Conservation (phyloP, 2,888 invertebrate species). For the Idaea biselata region DNA sequence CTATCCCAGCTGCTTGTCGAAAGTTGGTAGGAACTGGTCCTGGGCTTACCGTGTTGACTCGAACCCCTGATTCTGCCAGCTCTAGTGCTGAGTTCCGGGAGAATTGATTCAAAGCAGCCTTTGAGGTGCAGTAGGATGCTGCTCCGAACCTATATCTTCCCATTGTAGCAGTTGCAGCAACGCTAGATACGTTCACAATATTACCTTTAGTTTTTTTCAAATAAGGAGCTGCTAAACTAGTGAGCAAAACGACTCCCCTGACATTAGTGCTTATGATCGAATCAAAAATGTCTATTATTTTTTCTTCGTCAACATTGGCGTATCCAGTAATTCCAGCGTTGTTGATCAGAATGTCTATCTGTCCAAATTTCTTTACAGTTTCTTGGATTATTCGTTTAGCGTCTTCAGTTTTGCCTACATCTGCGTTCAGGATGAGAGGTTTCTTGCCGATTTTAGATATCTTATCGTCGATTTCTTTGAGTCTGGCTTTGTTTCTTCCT, state of each 20-base stretch:
- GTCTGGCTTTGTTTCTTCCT: conserved; percentile 35
- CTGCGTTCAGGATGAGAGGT: conserved; percentile 35
- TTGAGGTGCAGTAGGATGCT: conserved; percentile 82
- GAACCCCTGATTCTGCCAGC: conserved; percentile 76
- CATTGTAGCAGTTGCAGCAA: conserved; percentile 4
- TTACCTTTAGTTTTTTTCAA: conserved; percentile 22
- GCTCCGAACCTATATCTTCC: conserved; percentile 4
- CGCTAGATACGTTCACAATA: conserved; percentile 23
- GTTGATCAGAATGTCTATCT: conserved; percentile 43
- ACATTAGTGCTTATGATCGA: conserved; percentile 8
- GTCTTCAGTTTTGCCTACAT: conserved; percentile 39
- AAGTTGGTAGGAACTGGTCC: conserved; percentile 82
- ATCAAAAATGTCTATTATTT: conserved; percentile 5
- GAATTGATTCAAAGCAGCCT: conserved; percentile 87
- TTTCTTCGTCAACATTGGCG: too few species aligned
- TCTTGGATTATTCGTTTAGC: conserved; percentile 30
- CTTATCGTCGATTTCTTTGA: conserved; percentile 23
- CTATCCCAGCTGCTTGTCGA: conserved; percentile 37
- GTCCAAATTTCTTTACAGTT: conserved; percentile 38
- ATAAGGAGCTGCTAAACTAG: conserved; percentile 6
- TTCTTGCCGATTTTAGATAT: conserved; percentile 22
- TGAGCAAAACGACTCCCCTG: conserved; percentile 5
- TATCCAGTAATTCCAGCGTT: conserved; percentile 38
- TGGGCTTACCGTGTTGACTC: conserved; percentile 87
- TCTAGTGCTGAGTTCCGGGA: conserved; percentile 85